Percentiles rank a stretch among this genome's conserved stretches.
These are phyloP conservation scores for Tachypleus tridentatus DNA, from an alignment of 1,140 invertebrate species.

Conservation along the genomic window DNA sequence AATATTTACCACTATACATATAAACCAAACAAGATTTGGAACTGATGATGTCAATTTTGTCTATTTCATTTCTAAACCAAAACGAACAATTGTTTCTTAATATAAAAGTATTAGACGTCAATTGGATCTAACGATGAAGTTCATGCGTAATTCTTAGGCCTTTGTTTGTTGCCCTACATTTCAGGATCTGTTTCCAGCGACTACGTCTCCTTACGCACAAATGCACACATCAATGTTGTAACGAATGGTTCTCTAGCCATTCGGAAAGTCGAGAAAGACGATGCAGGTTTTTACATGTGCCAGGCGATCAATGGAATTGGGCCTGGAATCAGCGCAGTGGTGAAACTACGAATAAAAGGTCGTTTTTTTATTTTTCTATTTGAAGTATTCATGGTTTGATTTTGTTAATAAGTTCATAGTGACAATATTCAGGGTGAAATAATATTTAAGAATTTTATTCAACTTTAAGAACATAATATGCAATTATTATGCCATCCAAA, in stretches of 20 bases:
- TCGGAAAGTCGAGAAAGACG: conserved; percentile 28
- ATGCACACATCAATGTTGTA: conserved; percentile 29
- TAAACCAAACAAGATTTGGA: too few relatives aligned
- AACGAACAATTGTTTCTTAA: too few relatives aligned
- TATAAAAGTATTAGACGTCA: too few relatives aligned
- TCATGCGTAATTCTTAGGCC: too few relatives aligned
- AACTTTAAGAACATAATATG: too few relatives aligned
- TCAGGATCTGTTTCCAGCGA: conserved; percentile 18
- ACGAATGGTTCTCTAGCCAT: conserved; percentile 36
- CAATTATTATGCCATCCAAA: too few relatives aligned
- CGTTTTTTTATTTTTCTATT: background rate
- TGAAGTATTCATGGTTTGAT: background rate
- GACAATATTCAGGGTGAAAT: background rate
- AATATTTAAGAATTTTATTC: conserved; percentile 4
- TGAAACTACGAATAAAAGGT: conserved; percentile 34
- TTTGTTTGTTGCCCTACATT: background rate
- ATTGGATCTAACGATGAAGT: too few relatives aligned
- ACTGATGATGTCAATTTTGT: too few relatives aligned
- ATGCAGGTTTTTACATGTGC: conserved; percentile 51
- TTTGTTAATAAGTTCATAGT: conserved; percentile 3
- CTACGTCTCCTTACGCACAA: conserved; percentile 22
- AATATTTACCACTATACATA: too few relatives aligned
- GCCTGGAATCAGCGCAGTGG: conserved; percentile 35
- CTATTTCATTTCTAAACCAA: too few relatives aligned
- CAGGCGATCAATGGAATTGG: conserved; percentile 90